phyloP scores from a whole-genome alignment of 2,888 invertebrate species.

The Heterodera filipjevi region DNA sequence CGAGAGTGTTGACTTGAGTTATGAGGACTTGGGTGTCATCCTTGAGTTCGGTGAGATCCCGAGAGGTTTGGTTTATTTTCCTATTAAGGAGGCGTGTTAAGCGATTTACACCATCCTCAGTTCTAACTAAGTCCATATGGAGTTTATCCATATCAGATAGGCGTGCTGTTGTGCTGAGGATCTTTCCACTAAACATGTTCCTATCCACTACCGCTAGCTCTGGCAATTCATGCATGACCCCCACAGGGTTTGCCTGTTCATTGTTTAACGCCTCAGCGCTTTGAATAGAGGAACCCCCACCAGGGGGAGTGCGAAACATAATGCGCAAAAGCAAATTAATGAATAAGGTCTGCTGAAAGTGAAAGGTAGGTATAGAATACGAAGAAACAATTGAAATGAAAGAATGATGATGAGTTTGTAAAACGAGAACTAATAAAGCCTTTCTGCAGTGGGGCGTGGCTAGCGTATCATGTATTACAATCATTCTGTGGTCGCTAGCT shows the following conservation, averaged over 20 bases:
- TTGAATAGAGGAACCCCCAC: background rate
- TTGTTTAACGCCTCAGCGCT: background rate
- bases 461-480: no score
- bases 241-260: background rate
- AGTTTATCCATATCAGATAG: background rate
- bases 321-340: no score
- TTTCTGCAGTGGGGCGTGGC: no score
- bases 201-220: background rate
- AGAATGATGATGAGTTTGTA: background rate
- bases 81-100: background rate
- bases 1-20: background rate
- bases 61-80: background rate
- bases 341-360: no score
- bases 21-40: background rate
- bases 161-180: background rate
- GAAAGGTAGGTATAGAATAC: no score
- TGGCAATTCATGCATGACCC: background rate
- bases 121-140: background rate
- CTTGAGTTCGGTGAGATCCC: background rate
- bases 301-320: background rate
- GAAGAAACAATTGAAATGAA: background rate
- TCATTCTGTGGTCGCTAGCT: no score
- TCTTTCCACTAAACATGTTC: background rate
- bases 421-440: background rate
- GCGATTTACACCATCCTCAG: background rate